These are phyloP conservation scores for Callipepla californica DNA, from an alignment of 2,113 vertebrate genomes.

Conservation along the genomic window DNA sequence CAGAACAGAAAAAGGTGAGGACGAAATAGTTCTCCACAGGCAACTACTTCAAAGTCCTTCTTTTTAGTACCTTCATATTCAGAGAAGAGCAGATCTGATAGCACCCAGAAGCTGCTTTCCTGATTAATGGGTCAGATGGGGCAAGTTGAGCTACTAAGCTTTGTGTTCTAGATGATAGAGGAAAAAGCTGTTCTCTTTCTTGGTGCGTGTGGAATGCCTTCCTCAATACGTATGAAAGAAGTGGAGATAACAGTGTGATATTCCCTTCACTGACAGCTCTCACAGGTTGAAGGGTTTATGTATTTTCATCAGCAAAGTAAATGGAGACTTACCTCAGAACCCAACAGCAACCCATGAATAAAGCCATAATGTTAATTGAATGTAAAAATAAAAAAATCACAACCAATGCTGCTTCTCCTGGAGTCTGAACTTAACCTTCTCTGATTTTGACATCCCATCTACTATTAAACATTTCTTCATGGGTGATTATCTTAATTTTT, in stretches of 20 bases:
- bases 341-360: neutral
- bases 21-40: neutral
- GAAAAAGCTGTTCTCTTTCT: neutral
- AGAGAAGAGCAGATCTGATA: neutral
- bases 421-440: constrained; percentile 54
- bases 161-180: neutral
- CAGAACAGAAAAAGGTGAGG: neutral
- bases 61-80: neutral
- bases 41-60: neutral
- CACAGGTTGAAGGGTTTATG: neutral
- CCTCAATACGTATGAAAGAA: neutral
- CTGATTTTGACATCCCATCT: constrained; percentile 25
- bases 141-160: neutral
- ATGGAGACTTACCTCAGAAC: neutral
- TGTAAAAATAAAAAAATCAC: neutral
- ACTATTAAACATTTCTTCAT: constrained; percentile 32
- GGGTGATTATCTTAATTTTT: constrained; percentile 69
- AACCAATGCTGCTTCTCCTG: neutral
- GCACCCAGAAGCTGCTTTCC: neutral
- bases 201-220: neutral
- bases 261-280: neutral
- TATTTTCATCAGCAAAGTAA: neutral
- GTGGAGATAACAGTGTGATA: neutral
- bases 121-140: neutral
- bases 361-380: neutral